Evolutionary conservation across 2,888 invertebrate species (phyloP).

Genomic region (Anaspis maculata): DNA sequence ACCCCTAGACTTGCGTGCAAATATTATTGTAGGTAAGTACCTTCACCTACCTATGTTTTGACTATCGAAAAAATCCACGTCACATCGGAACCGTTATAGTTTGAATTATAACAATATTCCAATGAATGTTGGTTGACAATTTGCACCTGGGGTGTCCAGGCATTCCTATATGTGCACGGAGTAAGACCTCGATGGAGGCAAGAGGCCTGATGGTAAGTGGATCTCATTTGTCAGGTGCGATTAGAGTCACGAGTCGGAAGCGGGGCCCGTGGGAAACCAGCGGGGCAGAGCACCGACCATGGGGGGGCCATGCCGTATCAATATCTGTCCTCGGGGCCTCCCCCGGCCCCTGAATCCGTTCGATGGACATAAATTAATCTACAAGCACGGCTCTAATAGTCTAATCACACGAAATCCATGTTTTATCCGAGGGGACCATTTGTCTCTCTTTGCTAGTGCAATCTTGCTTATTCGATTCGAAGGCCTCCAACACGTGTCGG

Average conservation of each 20-base stretch:
- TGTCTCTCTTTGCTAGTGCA: too few relatives aligned
- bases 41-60: too few relatives aligned
- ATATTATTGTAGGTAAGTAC: too few relatives aligned
- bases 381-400: conserved; percentile 12
- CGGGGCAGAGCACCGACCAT: conserved; percentile 21
- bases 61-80: too few relatives aligned
- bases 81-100: too few relatives aligned
- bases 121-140: neutral
- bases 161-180: conserved; percentile 2
- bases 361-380: conserved; percentile 9
- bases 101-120: too few relatives aligned
- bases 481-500: too few relatives aligned
- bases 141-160: conserved; percentile 3
- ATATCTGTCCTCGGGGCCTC: conserved; percentile 28
- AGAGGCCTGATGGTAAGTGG: conserved; percentile 4
- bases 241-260: conserved; percentile 23
- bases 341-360: conserved; percentile 6
- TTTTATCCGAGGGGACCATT: conserved; percentile 1
- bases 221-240: conserved; percentile 29
- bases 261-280: conserved; percentile 26
- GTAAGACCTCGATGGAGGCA: conserved; percentile 7
- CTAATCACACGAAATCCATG: conserved; percentile 9
- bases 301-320: conserved; percentile 29
- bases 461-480: too few relatives aligned
- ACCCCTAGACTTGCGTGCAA: too few relatives aligned